Base-by-base conservation (phyloP, 2,113 vertebrate species). In the Empidonax traillii region DNA sequence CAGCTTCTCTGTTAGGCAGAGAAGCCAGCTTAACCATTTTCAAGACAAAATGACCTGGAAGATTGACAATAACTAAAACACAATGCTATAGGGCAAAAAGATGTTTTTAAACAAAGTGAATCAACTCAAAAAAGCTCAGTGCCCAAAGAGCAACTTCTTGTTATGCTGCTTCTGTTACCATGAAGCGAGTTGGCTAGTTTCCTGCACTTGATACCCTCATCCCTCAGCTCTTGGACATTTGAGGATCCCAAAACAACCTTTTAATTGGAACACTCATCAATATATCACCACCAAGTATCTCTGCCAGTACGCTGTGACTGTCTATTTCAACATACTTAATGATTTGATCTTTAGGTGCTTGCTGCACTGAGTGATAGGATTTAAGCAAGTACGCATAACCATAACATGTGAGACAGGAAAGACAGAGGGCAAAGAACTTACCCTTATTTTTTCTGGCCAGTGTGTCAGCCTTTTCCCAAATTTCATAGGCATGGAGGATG, bases 391-490 rank as follows among this genome's bases (percentile, higher is more conserved):
- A 68, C 59, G 43, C 16, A n/a, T 5, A 88, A 85, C 16, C 62
- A 77, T 7, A 33, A 39, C 20, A n/a, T 4, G 3, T 0, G 12
- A 55, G 69, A 63, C 13, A 52, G 9, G 39, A 78, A 80, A 91
- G 28, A 4, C 37, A 59, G 16, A 71, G n/a, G 23, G 43, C 16
- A 77, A 82, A 86, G 11, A 51, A 20, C 97, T 98, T 96, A 99
- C 99, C 99, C 84, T 97, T 98, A 95, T 98, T 98, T 96, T 96
- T 98, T 73, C 86, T 96, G 31, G 97, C 97, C 43, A 99, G 96
- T 41, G 95, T 95, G 88, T 99, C 98, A 2, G 99, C 99, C 96
- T 98, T 98, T 91, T 99, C 99, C 99, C 99, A 99, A 49, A 98
- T 96, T 49, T 99, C 98, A 49, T 98, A 98, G 6, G 99, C 99